Base-by-base conservation (phyloP, 2,113 vertebrate genomes). In the Gavia stellata region DNA sequence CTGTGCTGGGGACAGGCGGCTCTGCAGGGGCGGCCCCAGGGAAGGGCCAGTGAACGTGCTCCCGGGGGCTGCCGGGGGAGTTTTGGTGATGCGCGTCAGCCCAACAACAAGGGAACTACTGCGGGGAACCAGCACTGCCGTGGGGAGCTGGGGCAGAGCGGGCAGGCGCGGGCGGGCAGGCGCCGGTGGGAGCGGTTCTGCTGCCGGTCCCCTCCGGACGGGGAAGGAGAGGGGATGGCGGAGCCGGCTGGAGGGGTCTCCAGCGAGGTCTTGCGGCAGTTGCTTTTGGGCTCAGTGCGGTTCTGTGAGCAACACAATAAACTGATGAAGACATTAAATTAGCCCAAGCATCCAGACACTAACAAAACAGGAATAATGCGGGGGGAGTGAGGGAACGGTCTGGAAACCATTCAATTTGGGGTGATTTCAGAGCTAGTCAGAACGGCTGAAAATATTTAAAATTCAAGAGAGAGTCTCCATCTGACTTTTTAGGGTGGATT, bases 401-500 rank as follows among this genome's bases (percentile, higher is more conserved):
- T 73, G 59, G 93, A 92, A 81, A 31, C 11, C 2, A 59, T 71
- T 70, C 72, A 66, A 2, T 58, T 62, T 1, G 0, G 59, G 82
- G 45, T 17, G 34, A 7, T 55, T 38, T 86, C 72, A 5, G 73
- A 71, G 75, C 50, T 11, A 49, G 68, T 36, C 44, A 24, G 79
- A 44, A 70, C 0, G 3, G 62, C 90, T 73, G 63, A 42, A 77
- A 74, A 79, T 67, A 56, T 47, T 88, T 94, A 80, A 79, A 81
- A 96, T 93, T 83, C 92, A 88, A 47, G 79, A 31, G 75, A 94
- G 81, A 56, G 33, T 34, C 89, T 94, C 86, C 88, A 89, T 88
- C 77, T 86, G 94, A 94, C 34, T 58, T 90, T 92, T 94, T 84
- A 8, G 91, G 70, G 90, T 92, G 95, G 84, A 80, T 95, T 96